Conservation (phyloP, 2,113 vertebrate genomes). For the Neofelis nebulosa region DNA sequence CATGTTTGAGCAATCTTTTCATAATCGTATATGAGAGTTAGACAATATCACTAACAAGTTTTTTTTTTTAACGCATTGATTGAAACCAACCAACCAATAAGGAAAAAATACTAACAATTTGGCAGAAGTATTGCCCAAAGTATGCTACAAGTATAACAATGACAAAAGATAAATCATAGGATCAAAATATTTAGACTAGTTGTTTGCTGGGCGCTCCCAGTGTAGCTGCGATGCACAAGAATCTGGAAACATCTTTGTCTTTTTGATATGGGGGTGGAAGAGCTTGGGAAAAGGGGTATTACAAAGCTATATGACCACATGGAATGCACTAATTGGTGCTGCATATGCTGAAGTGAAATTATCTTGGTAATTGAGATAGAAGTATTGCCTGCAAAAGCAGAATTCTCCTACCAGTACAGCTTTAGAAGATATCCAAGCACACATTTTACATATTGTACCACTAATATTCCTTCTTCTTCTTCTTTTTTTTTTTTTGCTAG, state of each 20-base stretch:
- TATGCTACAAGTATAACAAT: background rate
- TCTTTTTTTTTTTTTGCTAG: background rate
- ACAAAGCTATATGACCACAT: background rate
- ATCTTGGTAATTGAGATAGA: constrained; percentile 18
- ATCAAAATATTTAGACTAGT: background rate
- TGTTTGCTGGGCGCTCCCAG: background rate
- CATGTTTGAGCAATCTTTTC: background rate
- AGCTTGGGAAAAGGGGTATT: background rate
- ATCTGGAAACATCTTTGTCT: constrained; percentile 29
- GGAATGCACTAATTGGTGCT: background rate
- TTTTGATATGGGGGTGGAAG: background rate
- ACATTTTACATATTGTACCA: background rate
- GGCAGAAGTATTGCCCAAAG: constrained; percentile 11
- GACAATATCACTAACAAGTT: background rate
- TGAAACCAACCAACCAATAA: background rate
- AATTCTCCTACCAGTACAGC: background rate
- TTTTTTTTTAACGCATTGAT: background rate
- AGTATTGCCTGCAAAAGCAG: background rate
- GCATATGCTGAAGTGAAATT: background rate
- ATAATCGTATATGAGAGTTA: background rate
- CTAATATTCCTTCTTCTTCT: background rate
- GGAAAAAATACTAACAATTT: background rate
- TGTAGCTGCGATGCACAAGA: constrained; percentile 1
- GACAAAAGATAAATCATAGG: background rate
- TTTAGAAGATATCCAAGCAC: background rate